Evolutionary conservation across 2,113 vertebrate species (phyloP).

Genomic region (Passer domesticus): DNA sequence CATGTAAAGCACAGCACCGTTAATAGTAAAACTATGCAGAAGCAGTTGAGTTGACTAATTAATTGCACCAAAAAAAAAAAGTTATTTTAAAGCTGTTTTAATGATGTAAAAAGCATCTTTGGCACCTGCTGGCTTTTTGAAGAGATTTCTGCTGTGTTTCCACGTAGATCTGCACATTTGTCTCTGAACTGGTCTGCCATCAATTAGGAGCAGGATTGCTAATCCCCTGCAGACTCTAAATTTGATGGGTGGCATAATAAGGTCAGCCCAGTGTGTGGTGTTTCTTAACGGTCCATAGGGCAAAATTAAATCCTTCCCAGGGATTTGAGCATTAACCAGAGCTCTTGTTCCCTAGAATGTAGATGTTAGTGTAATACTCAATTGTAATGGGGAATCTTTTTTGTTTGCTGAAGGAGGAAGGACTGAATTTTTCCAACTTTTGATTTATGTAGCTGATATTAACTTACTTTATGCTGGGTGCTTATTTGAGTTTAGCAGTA

Average conservation of each 20-base stretch:
- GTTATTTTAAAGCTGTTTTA: neutral
- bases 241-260: slow-evolving; percentile 54
- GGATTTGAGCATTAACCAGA: slow-evolving; percentile 3
- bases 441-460: neutral
- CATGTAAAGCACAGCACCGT: slow-evolving; percentile 52
- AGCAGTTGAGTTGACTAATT: slow-evolving; percentile 32
- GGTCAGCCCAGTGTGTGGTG: slow-evolving; percentile 26
- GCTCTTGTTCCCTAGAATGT: neutral
- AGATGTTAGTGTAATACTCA: neutral
- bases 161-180: neutral
- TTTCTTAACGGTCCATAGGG: slow-evolving; percentile 22
- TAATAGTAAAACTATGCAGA: slow-evolving; percentile 26
- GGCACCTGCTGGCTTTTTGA: slow-evolving; percentile 23
- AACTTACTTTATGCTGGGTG: neutral
- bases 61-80: neutral
- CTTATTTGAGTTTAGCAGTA: neutral
- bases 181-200: slow-evolving; percentile 24
- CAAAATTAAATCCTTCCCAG: slow-evolving; percentile 20
- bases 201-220: slow-evolving; percentile 45
- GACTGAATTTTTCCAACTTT: neutral
- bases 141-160: slow-evolving; percentile 31
- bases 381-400: neutral
- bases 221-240: slow-evolving; percentile 54
- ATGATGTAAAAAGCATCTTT: neutral
- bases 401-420: neutral